Base-by-base conservation (phyloP, 92 coral and sea anemone species). In the Zoanthus gigantus region DNA sequence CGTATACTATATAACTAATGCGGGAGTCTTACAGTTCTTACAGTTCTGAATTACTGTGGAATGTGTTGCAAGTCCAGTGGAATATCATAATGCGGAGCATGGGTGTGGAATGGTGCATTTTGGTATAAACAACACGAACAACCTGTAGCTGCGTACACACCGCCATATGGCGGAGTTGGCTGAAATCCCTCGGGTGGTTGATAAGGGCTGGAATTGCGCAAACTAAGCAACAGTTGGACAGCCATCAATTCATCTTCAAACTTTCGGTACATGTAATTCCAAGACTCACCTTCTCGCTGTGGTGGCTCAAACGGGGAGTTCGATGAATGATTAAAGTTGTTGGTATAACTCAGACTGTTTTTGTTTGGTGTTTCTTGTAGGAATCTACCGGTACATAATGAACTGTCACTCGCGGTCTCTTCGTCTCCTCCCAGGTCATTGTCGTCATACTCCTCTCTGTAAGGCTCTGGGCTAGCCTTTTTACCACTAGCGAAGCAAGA, bases 171-270 rank as follows among this genome's bases (percentile, higher is more conserved):
- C 31, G 60, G 58, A 45, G 58, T 28, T 53, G 85, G 85, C 75
- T 81, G 85, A 71, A 81, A 66, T 46, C 74, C 76, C 34, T 83
- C 90, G 30, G 85, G 29, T 57, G 94, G 74, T 56, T 73, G 87
- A 32, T 83, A 82, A 76, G 98, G 93, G 54, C 88, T 87, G 7
- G 98, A 92, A 76, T 97, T 87, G n/a, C 95, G 95, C 86, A 97
- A 87, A 90, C 94, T 94, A 81, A 97, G 82, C 50, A 97, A 86
- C 56, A 97, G 91, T 68, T 97, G 99, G 72, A 97, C 99, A 54
- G 94, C 99, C 60, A 95, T 76, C 82, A 89, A 95, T 79, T 97
- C 99, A 50, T 97, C 99, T 75, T 95, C 94, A 56, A 95, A 90
- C 61, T 95, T 97, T 78, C 92, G 97, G 86, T 95, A 94, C 96